Evolutionary conservation across 2,888 invertebrate species (phyloP).

Genomic region (Drosophila stalkeri): DNA sequence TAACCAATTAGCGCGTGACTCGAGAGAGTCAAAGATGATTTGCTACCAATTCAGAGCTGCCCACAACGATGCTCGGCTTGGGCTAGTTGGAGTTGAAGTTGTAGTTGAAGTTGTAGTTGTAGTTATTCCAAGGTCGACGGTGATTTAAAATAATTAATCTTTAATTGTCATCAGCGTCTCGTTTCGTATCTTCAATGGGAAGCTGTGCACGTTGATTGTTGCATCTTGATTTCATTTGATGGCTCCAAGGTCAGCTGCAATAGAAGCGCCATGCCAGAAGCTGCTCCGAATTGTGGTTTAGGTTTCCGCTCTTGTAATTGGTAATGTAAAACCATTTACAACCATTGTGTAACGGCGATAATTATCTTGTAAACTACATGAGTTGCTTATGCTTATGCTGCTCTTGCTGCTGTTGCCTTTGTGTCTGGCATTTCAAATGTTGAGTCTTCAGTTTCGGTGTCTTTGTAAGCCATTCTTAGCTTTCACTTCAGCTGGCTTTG

Average conservation of each 20-base stretch:
- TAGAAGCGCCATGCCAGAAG: constrained; percentile 55
- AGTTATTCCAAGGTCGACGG: constrained; percentile 53
- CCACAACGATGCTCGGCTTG: constrained; percentile 29
- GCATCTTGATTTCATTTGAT: constrained; percentile 56
- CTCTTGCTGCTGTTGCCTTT: constrained; percentile 4
- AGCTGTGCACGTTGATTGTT: constrained; percentile 32
- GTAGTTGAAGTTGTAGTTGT: neutral
- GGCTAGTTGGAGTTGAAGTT: constrained; percentile 1
- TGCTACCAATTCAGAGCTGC: constrained; percentile 55
- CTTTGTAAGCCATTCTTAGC: constrained; percentile 29
- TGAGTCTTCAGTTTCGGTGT: constrained; percentile 2
- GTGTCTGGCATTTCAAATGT: constrained; percentile 59
- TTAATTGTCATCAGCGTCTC: constrained; percentile 40
- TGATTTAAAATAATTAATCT: constrained; percentile 74
- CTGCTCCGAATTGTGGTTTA: constrained; percentile 42
- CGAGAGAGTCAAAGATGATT: constrained; percentile 38
- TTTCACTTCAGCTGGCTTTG: constrained; percentile 10
- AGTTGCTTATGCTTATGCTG: constrained; percentile 10
- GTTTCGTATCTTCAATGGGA: constrained; percentile 35
- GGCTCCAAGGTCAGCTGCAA: constrained; percentile 46
- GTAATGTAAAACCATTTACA: constrained; percentile 67
- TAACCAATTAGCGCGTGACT: constrained; percentile 57
- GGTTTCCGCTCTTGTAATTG: constrained; percentile 46
- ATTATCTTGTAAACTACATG: constrained; percentile 40
- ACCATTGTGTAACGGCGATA: constrained; percentile 59